A percentile compares a stretch with the other conserved stretches of the same genome.
These are phyloP conservation scores for Lophius americanus DNA, from an alignment of 2,797 vertebrate species.

Conservation along the genomic window DNA sequence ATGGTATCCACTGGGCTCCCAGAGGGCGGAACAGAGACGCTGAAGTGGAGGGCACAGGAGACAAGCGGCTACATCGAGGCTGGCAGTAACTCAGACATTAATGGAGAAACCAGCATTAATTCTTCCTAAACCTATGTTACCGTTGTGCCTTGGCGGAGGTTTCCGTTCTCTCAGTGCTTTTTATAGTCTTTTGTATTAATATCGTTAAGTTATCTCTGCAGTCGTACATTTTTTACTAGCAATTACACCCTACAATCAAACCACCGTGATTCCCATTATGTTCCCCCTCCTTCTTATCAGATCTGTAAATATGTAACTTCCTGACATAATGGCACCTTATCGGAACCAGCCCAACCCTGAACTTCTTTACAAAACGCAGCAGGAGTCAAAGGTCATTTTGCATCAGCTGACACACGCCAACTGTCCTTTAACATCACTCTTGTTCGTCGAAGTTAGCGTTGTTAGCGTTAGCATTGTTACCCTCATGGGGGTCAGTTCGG, in stretches of 20 bases:
- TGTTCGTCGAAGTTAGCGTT: conserved; percentile 32
- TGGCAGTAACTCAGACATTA: too few relatives aligned
- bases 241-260: not conserved
- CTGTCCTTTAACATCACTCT: conserved; percentile 47
- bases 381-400: conserved; percentile 55
- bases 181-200: conserved; percentile 23
- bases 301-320: conserved; percentile 60
- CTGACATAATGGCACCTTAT: conserved; percentile 52
- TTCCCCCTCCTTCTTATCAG: conserved; percentile 35
- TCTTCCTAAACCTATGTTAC: too few relatives aligned
- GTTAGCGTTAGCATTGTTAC: conserved; percentile 23
- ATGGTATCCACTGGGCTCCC: conserved; percentile 7
- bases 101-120: too few relatives aligned
- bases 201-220: conserved; percentile 16
- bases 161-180: too few relatives aligned
- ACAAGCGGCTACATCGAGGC: too few relatives aligned
- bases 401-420: conserved; percentile 12
- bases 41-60: too few relatives aligned
- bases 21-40: too few relatives aligned
- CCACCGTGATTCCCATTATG: conserved; percentile 13
- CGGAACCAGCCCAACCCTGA: conserved; percentile 35
- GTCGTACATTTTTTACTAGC: not conserved
- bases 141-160: too few relatives aligned
- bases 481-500: conserved; percentile 32
- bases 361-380: conserved; percentile 20